Conservation (phyloP, 2,888 invertebrate genomes). For the Alloplasta piceator region DNA sequence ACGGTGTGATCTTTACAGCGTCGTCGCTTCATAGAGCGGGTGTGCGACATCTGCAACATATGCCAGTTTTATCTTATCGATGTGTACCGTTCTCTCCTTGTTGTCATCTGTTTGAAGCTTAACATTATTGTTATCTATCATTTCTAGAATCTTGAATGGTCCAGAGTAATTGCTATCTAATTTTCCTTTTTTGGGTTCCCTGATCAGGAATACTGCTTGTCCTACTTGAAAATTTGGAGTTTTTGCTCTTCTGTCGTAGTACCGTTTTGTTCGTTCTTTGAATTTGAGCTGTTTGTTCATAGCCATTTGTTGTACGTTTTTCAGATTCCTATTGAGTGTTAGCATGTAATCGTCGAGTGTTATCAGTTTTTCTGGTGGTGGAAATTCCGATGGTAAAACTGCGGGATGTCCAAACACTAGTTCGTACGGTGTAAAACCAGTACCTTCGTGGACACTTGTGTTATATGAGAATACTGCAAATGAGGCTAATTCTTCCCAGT, state of each 20-base stretch:
- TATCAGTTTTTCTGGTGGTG: not conserved
- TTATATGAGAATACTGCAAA: slow-evolving; percentile 54
- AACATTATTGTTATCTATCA: slow-evolving; percentile 1
- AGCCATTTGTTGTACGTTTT: too few relatives aligned
- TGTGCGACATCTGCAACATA: slow-evolving; percentile 11
- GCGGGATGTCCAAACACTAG: not conserved
- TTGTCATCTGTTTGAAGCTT: not conserved
- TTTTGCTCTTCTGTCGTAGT: not conserved
- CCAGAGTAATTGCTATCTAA: slow-evolving; percentile 9
- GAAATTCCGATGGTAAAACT: slow-evolving; percentile 7
- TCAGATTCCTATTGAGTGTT: too few relatives aligned
- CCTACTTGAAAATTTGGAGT: slow-evolving; percentile 8
- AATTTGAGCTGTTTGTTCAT: too few relatives aligned
- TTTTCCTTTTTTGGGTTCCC: slow-evolving; percentile 26
- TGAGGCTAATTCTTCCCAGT: slow-evolving; percentile 51
- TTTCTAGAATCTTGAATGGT: slow-evolving; percentile 15
- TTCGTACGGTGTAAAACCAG: slow-evolving; percentile 6
- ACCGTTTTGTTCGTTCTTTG: slow-evolving; percentile 1
- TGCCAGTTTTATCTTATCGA: slow-evolving; percentile 24
- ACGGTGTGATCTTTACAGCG: slow-evolving; percentile 2
- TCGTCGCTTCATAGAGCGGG: not conserved
- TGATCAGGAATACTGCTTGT: slow-evolving; percentile 14
- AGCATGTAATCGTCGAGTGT: too few relatives aligned
- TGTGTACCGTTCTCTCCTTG: slow-evolving; percentile 3
- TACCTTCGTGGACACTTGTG: slow-evolving; percentile 51